Evolutionary conservation across 2,113 vertebrate species (phyloP).

Genomic region (Protobothrops mucrosquamatus): DNA sequence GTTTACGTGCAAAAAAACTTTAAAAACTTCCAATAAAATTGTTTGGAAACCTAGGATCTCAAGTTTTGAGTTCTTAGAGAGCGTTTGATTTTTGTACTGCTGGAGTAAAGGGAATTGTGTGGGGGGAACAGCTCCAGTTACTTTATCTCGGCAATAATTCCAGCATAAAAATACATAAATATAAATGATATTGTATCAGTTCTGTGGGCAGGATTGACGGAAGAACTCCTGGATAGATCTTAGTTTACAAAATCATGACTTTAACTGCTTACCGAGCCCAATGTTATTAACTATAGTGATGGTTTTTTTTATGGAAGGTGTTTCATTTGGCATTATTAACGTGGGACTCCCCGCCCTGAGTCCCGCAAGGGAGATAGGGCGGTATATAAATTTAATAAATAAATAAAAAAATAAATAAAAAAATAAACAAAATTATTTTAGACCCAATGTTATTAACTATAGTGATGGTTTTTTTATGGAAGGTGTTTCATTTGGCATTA

Average conservation of each 20-base stretch:
- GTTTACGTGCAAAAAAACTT: background rate
- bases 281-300: background rate
- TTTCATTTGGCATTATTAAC: background rate
- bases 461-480: background rate
- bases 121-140: background rate
- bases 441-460: background rate
- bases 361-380: too few relatives aligned
- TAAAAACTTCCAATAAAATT: background rate
- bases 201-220: background rate
- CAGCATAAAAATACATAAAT: background rate
- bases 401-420: too few relatives aligned
- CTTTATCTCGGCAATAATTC: background rate
- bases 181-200: background rate
- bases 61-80: background rate
- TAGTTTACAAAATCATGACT: background rate
- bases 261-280: background rate
- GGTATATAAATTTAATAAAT: too few relatives aligned
- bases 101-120: background rate
- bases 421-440: too few relatives aligned
- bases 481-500: background rate
- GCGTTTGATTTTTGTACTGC: background rate
- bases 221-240: background rate
- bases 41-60: conserved; percentile 24
- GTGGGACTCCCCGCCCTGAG: too few relatives aligned
- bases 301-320: background rate